Percentiles rank a stretch among this genome's conserved stretches.
These are phyloP conservation scores for Metridium senile DNA, from an alignment of 92 coral and sea anemone genomes.

Conservation along the genomic window DNA sequence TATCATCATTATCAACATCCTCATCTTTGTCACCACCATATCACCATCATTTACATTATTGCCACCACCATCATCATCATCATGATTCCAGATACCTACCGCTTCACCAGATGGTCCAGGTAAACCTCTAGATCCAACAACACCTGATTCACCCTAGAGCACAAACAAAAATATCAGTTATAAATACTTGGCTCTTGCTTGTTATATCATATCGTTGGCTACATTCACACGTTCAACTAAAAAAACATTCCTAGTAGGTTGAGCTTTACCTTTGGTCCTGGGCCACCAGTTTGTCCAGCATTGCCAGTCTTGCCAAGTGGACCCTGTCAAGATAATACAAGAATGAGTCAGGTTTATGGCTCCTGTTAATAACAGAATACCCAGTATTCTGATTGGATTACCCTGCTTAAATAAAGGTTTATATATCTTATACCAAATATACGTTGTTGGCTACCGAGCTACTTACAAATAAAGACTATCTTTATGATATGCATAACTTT, in stretches of 20 bases:
- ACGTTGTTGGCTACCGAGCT: too few species aligned
- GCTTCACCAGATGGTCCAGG: constrained; percentile 66
- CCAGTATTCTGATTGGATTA: too few species aligned
- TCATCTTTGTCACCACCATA: not conserved
- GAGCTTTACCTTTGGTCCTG: constrained; percentile 43
- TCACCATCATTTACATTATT: not conserved
- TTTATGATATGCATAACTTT: too few species aligned
- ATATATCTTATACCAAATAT: too few species aligned
- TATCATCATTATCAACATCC: not conserved
- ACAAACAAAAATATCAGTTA: too few species aligned
- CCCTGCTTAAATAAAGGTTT: too few species aligned
- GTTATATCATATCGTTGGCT: too few species aligned
- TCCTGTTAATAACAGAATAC: too few species aligned
- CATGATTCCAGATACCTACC: constrained; percentile 39
- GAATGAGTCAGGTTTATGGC: too few species aligned
- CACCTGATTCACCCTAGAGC: constrained; percentile 69
- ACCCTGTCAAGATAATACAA: constrained; percentile 31
- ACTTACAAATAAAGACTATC: too few species aligned
- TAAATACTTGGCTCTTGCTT: too few species aligned
- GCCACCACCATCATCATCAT: not conserved
- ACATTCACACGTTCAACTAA: too few species aligned
- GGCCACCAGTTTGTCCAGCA: constrained; percentile 37
- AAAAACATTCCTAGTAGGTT: not conserved
- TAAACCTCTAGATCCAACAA: constrained; percentile 56
- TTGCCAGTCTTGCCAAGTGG: constrained; percentile 40